Evolutionary conservation across 2,888 invertebrate genomes (phyloP).

Genomic region (Synergus umbraculus): DNA sequence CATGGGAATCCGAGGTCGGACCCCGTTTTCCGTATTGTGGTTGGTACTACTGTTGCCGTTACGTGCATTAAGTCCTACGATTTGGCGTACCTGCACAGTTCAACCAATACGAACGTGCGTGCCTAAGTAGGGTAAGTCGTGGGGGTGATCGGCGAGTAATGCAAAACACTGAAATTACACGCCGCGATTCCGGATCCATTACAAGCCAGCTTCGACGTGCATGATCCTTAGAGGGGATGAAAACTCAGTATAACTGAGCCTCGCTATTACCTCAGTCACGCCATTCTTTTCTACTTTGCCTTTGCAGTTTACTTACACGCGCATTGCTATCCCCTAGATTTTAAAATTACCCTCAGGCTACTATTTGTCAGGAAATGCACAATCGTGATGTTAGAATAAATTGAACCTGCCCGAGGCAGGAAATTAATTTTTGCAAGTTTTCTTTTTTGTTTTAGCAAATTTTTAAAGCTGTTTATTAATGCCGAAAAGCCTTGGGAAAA

Average conservation of each 20-base stretch:
- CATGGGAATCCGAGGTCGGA: slow-evolving; percentile 55
- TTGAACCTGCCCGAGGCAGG: background rate
- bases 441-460: background rate
- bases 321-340: slow-evolving; percentile 18
- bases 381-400: background rate
- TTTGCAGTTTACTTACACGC: background rate
- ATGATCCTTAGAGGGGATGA: slow-evolving; percentile 37
- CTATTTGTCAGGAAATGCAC: slow-evolving; percentile 18
- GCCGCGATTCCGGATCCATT: slow-evolving; percentile 35
- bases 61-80: slow-evolving; percentile 32
- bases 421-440: background rate
- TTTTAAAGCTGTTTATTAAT: too few relatives aligned
- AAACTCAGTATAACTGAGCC: slow-evolving; percentile 35
- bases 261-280: slow-evolving; percentile 34
- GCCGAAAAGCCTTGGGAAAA: too few relatives aligned
- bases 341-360: slow-evolving; percentile 13
- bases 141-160: slow-evolving; percentile 13
- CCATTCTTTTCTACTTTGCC: slow-evolving; percentile 25
- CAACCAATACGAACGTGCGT: slow-evolving; percentile 14
- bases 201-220: slow-evolving; percentile 25
- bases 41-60: slow-evolving; percentile 33
- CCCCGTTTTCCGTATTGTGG: slow-evolving; percentile 10
- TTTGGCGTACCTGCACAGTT: slow-evolving; percentile 25
- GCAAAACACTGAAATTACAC: slow-evolving; percentile 38
- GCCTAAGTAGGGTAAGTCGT: background rate